Percentiles rank a stretch among this genome's conserved stretches.
Conservation (phyloP, 2,888 invertebrate genomes). For the Plagodis dolabraria region DNA sequence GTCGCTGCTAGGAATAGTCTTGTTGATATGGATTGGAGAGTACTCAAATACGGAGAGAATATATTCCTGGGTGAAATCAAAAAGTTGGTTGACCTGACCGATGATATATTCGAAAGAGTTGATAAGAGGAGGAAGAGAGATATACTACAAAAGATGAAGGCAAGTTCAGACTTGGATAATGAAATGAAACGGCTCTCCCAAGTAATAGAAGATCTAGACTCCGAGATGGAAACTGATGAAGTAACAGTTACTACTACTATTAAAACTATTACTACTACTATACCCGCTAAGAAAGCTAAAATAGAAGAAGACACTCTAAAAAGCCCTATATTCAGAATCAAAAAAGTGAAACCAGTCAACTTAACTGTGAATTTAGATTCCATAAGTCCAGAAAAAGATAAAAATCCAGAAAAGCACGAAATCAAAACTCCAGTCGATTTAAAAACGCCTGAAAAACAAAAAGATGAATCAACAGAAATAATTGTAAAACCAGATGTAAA, state of each 20-base stretch:
- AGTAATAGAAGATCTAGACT: slow-evolving; percentile 73
- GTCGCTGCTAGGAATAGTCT: slow-evolving; percentile 70
- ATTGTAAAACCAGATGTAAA: slow-evolving; percentile 55
- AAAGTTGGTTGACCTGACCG: slow-evolving; percentile 66
- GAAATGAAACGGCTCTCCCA: slow-evolving; percentile 78
- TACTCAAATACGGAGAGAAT: slow-evolving; percentile 78
- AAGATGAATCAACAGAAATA: slow-evolving; percentile 56
- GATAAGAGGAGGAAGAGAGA: slow-evolving; percentile 63
- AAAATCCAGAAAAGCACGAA: slow-evolving; percentile 31
- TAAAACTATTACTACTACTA: slow-evolving; percentile 44
- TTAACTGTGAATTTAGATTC: slow-evolving; percentile 47
- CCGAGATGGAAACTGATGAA: slow-evolving; percentile 53
- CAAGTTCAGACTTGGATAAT: slow-evolving; percentile 67
- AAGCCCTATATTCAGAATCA: slow-evolving; percentile 70
- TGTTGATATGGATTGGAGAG: slow-evolving; percentile 78
- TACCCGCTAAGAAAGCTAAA: slow-evolving; percentile 48
- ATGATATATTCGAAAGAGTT: slow-evolving; percentile 57
- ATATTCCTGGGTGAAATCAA: slow-evolving; percentile 76
- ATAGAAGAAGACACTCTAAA: slow-evolving; percentile 54
- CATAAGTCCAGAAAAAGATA: slow-evolving; percentile 37
- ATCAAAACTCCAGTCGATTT: slow-evolving; percentile 16
- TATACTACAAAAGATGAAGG: slow-evolving; percentile 56
- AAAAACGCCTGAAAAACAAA: slow-evolving; percentile 58
- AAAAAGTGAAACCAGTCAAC: slow-evolving; percentile 69
- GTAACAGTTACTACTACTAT: slow-evolving; percentile 49